These are phyloP conservation scores for Sinelater perroti DNA, from an alignment of 2,888 invertebrate genomes.

Conservation along the genomic window DNA sequence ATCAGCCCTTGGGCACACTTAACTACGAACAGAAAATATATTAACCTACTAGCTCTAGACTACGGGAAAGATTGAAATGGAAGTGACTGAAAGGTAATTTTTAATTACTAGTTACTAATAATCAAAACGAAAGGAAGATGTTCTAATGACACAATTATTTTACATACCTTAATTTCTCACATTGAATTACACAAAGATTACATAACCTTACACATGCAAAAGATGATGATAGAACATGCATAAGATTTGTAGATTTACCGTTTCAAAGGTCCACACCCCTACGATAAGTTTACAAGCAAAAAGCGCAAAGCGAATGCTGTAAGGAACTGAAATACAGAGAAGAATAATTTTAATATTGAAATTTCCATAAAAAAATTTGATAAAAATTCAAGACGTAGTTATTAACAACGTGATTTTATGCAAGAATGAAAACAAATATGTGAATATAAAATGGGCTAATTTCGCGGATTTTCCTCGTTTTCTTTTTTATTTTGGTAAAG, in stretches of 20 bases:
- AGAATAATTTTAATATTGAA: slow-evolving; percentile 16
- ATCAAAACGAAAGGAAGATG: neutral
- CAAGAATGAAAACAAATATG: no score
- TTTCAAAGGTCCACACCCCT: slow-evolving; percentile 38
- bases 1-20: slow-evolving; percentile 99
- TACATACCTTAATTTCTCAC: slow-evolving; percentile 42
- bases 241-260: slow-evolving; percentile 33
- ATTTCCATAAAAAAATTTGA: slow-evolving; percentile 1
- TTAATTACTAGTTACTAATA: no score
- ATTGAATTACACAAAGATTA: slow-evolving; percentile 27
- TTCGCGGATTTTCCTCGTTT: no score
- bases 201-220: slow-evolving; percentile 36
- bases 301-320: slow-evolving; percentile 33
- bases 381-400: no score
- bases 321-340: slow-evolving; percentile 29
- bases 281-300: slow-evolving; percentile 34
- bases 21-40: slow-evolving; percentile 72
- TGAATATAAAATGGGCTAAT: no score
- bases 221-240: slow-evolving; percentile 33
- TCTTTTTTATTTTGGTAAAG: no score
- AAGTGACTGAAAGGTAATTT: no score
- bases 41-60: no score
- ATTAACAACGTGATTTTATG: no score
- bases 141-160: slow-evolving; percentile 17
- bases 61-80: no score